Evolutionary conservation across 2,888 invertebrate genomes (phyloP).

Genomic region (Tetranychus piercei): DNA sequence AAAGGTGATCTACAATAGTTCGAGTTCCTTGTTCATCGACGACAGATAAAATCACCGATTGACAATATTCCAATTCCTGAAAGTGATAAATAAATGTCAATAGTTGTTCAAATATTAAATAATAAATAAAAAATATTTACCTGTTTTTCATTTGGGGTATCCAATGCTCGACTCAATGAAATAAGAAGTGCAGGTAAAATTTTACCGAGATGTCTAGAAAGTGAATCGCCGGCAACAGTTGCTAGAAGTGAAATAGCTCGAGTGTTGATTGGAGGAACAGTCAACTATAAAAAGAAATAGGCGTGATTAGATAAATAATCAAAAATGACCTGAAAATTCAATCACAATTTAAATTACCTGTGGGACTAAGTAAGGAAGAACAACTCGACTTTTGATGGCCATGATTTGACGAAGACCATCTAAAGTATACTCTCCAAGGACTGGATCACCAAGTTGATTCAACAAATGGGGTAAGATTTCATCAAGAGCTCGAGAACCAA

Average conservation of each 20-base stretch:
- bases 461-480: conserved; percentile 87
- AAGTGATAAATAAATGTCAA: conserved; percentile 25
- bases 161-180: conserved; percentile 45
- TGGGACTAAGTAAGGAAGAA: conserved; percentile 86
- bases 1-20: conserved; percentile 64
- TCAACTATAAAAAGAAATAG: conserved; percentile 44
- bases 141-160: conserved; percentile 41
- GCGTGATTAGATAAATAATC: background rate
- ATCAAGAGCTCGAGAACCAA: conserved; percentile 79
- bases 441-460: conserved; percentile 53
- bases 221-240: conserved; percentile 78
- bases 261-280: conserved; percentile 69
- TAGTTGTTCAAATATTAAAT: background rate
- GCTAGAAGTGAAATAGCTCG: conserved; percentile 81
- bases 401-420: conserved; percentile 90
- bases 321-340: background rate
- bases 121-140: conserved; percentile 23
- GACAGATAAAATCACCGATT: conserved; percentile 76
- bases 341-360: conserved; percentile 30
- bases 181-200: conserved; percentile 74
- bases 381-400: conserved; percentile 85
- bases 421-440: conserved; percentile 65
- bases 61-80: conserved; percentile 71
- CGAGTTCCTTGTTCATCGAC: conserved; percentile 60
- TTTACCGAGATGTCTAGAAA: conserved; percentile 70